Percentiles rank a stretch among this genome's conserved stretches.
These are phyloP conservation scores for Lepus timidus DNA, from an alignment of 2,113 vertebrate genomes.

Conservation along the genomic window DNA sequence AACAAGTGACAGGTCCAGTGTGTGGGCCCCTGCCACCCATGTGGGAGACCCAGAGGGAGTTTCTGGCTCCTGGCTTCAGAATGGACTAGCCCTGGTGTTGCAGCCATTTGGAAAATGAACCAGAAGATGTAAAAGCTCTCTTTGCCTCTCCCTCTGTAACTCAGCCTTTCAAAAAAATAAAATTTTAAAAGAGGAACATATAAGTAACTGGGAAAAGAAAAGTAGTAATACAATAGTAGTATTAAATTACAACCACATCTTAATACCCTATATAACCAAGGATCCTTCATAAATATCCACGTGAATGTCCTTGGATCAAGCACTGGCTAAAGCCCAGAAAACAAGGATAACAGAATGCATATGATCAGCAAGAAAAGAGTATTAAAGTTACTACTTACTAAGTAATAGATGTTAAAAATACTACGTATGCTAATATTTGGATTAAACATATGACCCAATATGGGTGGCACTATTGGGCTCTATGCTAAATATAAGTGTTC, in stretches of 20 bases:
- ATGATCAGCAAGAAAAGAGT: not conserved
- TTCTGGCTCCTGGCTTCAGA: too few species aligned
- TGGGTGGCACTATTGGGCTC: too few species aligned
- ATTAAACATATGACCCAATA: too few species aligned
- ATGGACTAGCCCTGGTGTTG: too few species aligned
- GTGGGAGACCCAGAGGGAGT: too few species aligned
- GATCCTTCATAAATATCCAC: not conserved
- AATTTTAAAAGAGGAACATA: not conserved
- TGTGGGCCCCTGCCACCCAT: too few species aligned
- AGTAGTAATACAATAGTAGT: not conserved
- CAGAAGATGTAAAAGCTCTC: too few species aligned
- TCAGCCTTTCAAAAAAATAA: too few species aligned
- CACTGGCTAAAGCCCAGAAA: not conserved
- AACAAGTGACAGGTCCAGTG: too few species aligned
- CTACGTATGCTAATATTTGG: too few species aligned
- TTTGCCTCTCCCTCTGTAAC: too few species aligned
- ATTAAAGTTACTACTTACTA: conserved; percentile 13
- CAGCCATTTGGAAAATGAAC: too few species aligned
- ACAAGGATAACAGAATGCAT: not conserved
- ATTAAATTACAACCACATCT: not conserved
- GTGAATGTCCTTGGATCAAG: not conserved
- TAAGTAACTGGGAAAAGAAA: not conserved
- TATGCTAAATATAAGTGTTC: not conserved
- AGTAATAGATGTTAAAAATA: not conserved
- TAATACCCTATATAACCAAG: not conserved